These are phyloP conservation scores for Oscheius sp. DNA, from an alignment of 2,888 invertebrate species.

Conservation along the genomic window DNA sequence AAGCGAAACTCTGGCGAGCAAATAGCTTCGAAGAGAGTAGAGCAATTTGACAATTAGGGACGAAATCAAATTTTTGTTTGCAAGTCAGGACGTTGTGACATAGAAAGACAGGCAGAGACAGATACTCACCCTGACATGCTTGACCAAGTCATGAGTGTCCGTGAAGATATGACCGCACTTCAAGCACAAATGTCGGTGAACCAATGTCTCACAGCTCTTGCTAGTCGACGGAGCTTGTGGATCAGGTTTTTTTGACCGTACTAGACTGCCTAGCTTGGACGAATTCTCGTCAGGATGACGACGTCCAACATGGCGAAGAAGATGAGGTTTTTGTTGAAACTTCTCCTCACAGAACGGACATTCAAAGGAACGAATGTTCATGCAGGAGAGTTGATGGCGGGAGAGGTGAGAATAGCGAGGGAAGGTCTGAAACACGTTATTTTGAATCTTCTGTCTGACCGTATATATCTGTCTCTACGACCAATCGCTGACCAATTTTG, in stretches of 20 bases:
- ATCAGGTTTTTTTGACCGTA: neutral
- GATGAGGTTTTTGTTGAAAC: conserved; percentile 56
- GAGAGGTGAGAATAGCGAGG: conserved; percentile 56
- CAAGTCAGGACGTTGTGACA: too few relatives aligned
- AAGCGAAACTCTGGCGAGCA: too few relatives aligned
- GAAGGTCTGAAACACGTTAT: conserved; percentile 44
- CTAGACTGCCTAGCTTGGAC: neutral
- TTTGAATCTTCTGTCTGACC: too few relatives aligned
- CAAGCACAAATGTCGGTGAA: conserved; percentile 37
- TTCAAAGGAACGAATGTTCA: conserved; percentile 48
- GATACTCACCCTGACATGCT: conserved; percentile 38
- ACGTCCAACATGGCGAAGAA: conserved; percentile 48
- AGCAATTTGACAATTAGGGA: too few relatives aligned
- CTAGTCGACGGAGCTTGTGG: neutral
- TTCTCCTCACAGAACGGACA: conserved; percentile 51
- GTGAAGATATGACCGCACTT: conserved; percentile 49
- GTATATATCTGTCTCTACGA: too few relatives aligned
- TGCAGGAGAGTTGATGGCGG: conserved; percentile 57
- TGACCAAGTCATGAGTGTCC: conserved; percentile 39
- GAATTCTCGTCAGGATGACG: conserved; percentile 44
- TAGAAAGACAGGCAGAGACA: too few relatives aligned
- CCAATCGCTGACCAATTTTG: too few relatives aligned
- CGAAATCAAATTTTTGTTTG: too few relatives aligned
- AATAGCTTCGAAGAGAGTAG: too few relatives aligned
- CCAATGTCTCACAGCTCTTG: neutral